Percentiles rank a stretch among this genome's conserved stretches.
phyloP scores from a whole-genome alignment of 1,140 invertebrate species.

The Nomia melanderi region DNA sequence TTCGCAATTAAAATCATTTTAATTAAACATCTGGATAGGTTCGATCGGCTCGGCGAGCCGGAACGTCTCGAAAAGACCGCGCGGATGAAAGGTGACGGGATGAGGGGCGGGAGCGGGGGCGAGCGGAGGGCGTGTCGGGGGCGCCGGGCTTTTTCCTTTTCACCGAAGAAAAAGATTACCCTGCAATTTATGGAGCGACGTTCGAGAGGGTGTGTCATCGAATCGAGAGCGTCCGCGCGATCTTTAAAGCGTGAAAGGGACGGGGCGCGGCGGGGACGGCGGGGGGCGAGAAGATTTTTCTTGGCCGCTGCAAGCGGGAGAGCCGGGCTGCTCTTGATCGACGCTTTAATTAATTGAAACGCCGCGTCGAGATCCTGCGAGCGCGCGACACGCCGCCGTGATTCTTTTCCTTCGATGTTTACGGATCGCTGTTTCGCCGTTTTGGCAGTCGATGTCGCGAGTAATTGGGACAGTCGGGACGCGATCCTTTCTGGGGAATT shows the following conservation, averaged over 20 bases:
- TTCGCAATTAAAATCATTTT: constrained; percentile 49
- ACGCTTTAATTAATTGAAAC: constrained; percentile 18
- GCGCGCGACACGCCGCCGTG: not conserved
- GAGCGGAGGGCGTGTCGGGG: not conserved
- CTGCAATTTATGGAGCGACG: constrained; percentile 34
- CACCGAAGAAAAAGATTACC: constrained; percentile 44
- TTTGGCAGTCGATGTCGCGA: too few species aligned
- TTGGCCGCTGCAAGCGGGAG: not conserved
- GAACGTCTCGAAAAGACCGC: not conserved
- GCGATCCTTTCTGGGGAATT: too few species aligned
- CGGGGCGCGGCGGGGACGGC: not conserved
- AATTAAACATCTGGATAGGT: constrained; percentile 38
- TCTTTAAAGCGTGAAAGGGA: constrained; percentile 3
- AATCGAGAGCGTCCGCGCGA: constrained; percentile 9
- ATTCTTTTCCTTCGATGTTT: too few species aligned
- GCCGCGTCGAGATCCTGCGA: not conserved
- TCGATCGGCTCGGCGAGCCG: constrained; percentile 31
- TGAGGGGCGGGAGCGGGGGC: not conserved
- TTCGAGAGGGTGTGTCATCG: constrained; percentile 21
- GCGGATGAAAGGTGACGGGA: not conserved
- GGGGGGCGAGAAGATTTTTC: not conserved
- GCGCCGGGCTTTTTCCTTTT: constrained; percentile 13
- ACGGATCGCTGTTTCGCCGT: too few species aligned
- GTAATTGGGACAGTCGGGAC: too few species aligned
- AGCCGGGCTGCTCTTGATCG: not conserved